phyloP scores from a whole-genome alignment of 2,888 invertebrate genomes.

The Doris montereyensis region DNA sequence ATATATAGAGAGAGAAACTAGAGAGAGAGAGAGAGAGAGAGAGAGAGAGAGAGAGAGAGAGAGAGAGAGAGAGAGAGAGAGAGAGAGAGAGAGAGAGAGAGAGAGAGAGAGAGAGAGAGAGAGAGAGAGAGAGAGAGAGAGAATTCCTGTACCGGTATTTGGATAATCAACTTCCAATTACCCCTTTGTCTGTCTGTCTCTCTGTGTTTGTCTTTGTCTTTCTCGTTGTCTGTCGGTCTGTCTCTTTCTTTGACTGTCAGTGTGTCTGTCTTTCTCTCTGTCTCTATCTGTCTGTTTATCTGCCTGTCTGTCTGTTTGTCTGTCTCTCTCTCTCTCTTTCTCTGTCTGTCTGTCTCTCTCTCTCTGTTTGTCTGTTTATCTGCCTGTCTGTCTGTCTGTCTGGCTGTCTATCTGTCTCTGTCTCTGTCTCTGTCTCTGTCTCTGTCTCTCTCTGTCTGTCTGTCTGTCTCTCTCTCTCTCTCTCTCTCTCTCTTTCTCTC shows the following conservation, averaged over 20 bases:
- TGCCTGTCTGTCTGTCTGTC: too few species aligned
- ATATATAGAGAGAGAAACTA: neutral
- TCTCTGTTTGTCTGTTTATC: too few species aligned
- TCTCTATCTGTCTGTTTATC: too few species aligned
- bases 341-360: neutral
- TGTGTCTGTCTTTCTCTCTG: too few species aligned
- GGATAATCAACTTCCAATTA: neutral
- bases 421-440: neutral
- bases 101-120: constrained; percentile 18
- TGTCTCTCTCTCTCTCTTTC: neutral
- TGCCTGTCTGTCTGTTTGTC: too few species aligned
- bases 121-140: constrained; percentile 2
- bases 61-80: constrained; percentile 2
- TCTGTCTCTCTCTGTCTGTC: constrained; percentile 13
- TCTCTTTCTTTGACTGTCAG: constrained; percentile 2
- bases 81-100: constrained; percentile 11
- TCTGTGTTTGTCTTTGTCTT: constrained; percentile 10
- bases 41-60: neutral
- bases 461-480: neutral
- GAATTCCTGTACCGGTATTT: neutral
- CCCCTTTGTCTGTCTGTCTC: neutral
- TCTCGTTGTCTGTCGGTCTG: constrained; percentile 10
- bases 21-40: too few species aligned
- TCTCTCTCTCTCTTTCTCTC: too few species aligned
- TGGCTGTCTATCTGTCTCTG: too few species aligned